Evolutionary conservation across 2,888 invertebrate species (phyloP), one percentile per base, ranked within the genome.

Genomic region (Dynastes maya): DNA sequence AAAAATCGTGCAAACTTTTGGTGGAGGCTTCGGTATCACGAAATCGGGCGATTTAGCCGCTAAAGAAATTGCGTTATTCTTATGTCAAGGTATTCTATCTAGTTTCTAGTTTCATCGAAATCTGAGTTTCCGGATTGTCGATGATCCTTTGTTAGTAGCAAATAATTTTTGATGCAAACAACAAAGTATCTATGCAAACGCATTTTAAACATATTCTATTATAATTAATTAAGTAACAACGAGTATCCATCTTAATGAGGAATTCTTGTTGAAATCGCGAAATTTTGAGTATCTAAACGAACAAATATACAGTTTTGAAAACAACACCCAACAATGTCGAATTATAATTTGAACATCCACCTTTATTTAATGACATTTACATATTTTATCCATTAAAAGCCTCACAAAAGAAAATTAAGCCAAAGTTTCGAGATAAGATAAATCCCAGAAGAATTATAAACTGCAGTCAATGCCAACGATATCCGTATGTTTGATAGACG

Each of bases 371-470:
- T 16, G 8, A 58, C 22, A 58, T 58, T 22, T 22, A 58, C 55
- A 58, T 22, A 58, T 8, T 58, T 16, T 58, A 58, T 45, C 45
- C 9, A 45, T 45, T 45, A 45, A 45, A 45, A 45, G 11, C 45
- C 11, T 11, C 11, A 45, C 45, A 8, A 45, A 45, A 45, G 45
- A 58, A 58, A 58, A 16, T 58, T 58, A 58, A 16, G 55, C 22
- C 5, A 58, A 58, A 58, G 55, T 22, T 58, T 58, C 22, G 22
- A 58, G 55, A 58, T 58, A 58, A 58, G 55, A 9, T 58, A 58
- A 58, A 58, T 58, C 22, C 55, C 55, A 58, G 22, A 58, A 58
- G 55, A 58, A 58, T 58, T 58, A 58, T 58, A 9, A 8, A 58
- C 55, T 1, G 22, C 9, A 58, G 22, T n/a, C 27, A 58, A 22